A percentile compares a stretch with the other conserved stretches of the same genome.
These are phyloP conservation scores for Drosophila acutilabella DNA, from an alignment of 2,888 invertebrate genomes.

Conservation along the genomic window DNA sequence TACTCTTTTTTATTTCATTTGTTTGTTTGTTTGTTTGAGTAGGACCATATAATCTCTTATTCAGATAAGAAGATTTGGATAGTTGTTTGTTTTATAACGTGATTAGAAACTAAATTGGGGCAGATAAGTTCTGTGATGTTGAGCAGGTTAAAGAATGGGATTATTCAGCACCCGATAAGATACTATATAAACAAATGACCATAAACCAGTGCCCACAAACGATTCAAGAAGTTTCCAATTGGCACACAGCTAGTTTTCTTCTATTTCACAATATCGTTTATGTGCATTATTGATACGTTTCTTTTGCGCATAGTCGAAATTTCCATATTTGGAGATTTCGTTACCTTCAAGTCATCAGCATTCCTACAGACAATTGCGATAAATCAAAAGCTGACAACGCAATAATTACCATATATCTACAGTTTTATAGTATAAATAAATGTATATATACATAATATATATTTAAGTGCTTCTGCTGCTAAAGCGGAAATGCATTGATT, in stretches of 20 bases:
- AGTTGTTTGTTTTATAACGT: conserved; percentile 3
- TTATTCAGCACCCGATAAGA: conserved; percentile 32
- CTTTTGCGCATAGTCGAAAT: conserved; percentile 17
- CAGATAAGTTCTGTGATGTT: conserved; percentile 5
- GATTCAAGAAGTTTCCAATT: conserved; percentile 19
- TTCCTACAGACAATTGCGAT: conserved; percentile 44
- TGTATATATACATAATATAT: conserved; percentile 21
- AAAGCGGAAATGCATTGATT: conserved; percentile 77
- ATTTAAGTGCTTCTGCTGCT: conserved; percentile 18
- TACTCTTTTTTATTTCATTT: not conserved
- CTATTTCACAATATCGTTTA: conserved; percentile 23
- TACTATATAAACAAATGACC: not conserved
- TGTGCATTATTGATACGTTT: conserved; percentile 13
- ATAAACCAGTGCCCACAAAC: not conserved
- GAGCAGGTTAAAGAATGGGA: conserved; percentile 5
- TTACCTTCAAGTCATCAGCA: conserved; percentile 19
- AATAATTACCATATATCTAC: conserved; percentile 44
- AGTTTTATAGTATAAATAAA: conserved; percentile 17
- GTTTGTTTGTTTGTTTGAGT: conserved; percentile 19
- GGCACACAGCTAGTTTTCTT: not conserved
- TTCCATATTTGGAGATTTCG: conserved; percentile 41
- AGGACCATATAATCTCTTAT: conserved; percentile 1
- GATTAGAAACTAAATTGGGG: conserved; percentile 10
- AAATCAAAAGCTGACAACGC: conserved; percentile 63
- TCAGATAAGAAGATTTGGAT: conserved; percentile 21